Evolutionary conservation across 2,113 vertebrate genomes (phyloP).

Genomic region (Platichthys stellatus): DNA sequence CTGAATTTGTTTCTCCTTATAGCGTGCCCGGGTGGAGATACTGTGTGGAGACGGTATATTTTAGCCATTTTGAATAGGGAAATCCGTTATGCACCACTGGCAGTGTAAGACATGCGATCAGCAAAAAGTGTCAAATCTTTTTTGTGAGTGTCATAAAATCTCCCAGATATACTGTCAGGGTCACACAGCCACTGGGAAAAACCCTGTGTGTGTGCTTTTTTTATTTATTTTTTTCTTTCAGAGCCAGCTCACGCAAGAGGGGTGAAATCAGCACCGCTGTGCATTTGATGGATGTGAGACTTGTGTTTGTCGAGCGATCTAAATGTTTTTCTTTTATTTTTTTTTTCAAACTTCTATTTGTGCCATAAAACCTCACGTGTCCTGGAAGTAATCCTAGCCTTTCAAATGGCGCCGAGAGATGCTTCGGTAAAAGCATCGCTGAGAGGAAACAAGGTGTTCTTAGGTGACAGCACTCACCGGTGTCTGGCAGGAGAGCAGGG

Average conservation of each 20-base stretch:
- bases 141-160: constrained; percentile 64
- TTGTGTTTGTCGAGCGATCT: constrained; percentile 23
- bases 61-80: constrained; percentile 54
- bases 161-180: constrained; percentile 60
- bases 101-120: constrained; percentile 65
- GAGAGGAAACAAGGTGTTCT: constrained; percentile 31
- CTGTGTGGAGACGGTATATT: constrained; percentile 51
- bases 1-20: constrained; percentile 24
- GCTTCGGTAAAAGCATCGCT: constrained; percentile 14
- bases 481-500: constrained; percentile 26
- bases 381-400: constrained; percentile 23
- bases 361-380: constrained; percentile 20
- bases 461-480: constrained; percentile 20
- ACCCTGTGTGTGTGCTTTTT: constrained; percentile 8
- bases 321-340: constrained; percentile 10
- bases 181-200: constrained; percentile 48
- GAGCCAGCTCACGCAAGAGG: constrained; percentile 22
- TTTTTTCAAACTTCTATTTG: constrained; percentile 5
- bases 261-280: constrained; percentile 5
- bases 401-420: constrained; percentile 25
- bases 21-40: constrained; percentile 1
- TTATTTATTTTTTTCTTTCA: constrained; percentile 22
- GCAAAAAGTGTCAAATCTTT: constrained; percentile 64
- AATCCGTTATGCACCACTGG: constrained; percentile 63
- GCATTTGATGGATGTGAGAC: constrained; percentile 27